Evolutionary conservation across 2,888 invertebrate species (phyloP).

Genomic region (Iselma pallidipennis): DNA sequence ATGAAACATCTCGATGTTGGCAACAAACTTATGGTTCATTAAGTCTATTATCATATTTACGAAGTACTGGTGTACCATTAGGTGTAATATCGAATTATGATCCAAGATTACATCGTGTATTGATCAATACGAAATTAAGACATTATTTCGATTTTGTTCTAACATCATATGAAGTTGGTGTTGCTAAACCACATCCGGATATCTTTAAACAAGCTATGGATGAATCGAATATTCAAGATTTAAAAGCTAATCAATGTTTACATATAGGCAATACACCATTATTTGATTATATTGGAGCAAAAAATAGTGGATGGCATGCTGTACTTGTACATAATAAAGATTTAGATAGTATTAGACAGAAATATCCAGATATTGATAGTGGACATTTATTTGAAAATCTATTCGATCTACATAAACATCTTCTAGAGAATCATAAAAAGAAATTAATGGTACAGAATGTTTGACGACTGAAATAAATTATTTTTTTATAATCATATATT

Average conservation of each 20-base stretch:
- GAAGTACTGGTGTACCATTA: conserved; percentile 57
- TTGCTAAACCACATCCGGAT: conserved; percentile 72
- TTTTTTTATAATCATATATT: no score
- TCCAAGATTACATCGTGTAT: conserved; percentile 71
- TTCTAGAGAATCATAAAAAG: conserved; percentile 37
- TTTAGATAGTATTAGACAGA: conserved; percentile 47
- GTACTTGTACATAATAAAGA: conserved; percentile 56
- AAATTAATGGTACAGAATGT: conserved; percentile 19
- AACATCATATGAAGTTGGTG: conserved; percentile 74
- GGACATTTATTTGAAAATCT: conserved; percentile 57
- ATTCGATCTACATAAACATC: conserved; percentile 58
- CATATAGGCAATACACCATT: conserved; percentile 82
- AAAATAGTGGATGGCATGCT: conserved; percentile 75
- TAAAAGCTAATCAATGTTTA: conserved; percentile 67
- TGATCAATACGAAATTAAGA: conserved; percentile 67
- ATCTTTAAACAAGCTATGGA: conserved; percentile 72
- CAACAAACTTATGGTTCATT: conserved; percentile 66
- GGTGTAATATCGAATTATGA: conserved; percentile 92
- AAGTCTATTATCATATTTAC: conserved; percentile 67
- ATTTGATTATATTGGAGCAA: conserved; percentile 80
- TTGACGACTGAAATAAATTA: not conserved
- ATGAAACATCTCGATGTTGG: conserved; percentile 76
- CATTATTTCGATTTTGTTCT: conserved; percentile 79
- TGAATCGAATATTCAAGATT: conserved; percentile 51
- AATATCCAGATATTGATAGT: conserved; percentile 54